Conservation (phyloP, 2,113 vertebrate species). For the Myiozetetes cayanensis region DNA sequence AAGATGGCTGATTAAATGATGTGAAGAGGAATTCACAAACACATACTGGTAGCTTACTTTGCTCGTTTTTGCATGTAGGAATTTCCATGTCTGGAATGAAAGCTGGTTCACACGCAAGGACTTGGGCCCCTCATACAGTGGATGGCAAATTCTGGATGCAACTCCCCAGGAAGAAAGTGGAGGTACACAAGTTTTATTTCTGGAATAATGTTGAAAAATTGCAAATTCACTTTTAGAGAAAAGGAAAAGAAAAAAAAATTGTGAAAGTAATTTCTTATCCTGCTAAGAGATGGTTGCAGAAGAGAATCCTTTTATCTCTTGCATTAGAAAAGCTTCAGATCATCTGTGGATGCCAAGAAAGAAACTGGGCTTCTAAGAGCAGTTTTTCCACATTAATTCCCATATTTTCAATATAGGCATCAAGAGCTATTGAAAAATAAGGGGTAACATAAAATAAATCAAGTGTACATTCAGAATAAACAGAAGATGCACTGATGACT, state of each 20-base stretch:
- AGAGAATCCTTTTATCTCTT: neutral
- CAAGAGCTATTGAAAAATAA: neutral
- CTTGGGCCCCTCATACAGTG: conserved; percentile 78
- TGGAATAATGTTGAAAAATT: neutral
- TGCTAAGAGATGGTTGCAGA: neutral
- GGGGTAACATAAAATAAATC: neutral
- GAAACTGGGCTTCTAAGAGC: neutral
- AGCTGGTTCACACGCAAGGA: conserved; percentile 88
- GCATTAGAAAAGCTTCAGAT: neutral
- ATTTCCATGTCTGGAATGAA: conserved; percentile 97
- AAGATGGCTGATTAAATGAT: neutral
- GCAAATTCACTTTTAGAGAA: neutral
- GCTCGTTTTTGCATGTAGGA: conserved; percentile 74
- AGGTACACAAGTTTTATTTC: conserved; percentile 76
- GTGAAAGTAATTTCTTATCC: neutral
- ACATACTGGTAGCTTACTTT: neutral
- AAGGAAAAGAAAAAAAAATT: neutral
- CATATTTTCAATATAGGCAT: neutral
- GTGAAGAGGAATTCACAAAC: neutral
- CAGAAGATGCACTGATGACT: neutral
- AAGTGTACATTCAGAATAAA: neutral
- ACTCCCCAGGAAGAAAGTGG: conserved; percentile 92
- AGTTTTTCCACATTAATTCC: neutral
- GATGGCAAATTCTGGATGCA: conserved; percentile 95
- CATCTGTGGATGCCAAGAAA: neutral